Percentiles rank a stretch among this genome's conserved stretches.
Evolutionary conservation across 2,888 invertebrate genomes (phyloP).

Genomic region (Eupithecia insigniata): DNA sequence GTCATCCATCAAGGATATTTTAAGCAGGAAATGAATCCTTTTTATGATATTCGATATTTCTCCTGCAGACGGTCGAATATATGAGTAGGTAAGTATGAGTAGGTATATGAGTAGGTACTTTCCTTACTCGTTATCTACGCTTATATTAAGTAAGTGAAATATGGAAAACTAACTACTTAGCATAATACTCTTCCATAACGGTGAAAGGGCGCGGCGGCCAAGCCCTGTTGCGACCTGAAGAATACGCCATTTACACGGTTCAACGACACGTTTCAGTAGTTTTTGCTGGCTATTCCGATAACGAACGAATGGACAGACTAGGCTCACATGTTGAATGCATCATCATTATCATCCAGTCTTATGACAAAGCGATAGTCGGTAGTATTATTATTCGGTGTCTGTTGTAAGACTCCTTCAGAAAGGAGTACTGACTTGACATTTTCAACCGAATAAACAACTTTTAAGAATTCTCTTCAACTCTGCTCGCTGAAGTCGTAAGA

Average conservation of each 20-base stretch:
- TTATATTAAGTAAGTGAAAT: background rate
- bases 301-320: conserved; percentile 2
- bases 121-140: background rate
- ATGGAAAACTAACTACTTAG: conserved; percentile 22
- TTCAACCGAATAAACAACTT: background rate
- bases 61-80: background rate
- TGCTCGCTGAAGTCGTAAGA: no score
- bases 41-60: background rate
- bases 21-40: background rate
- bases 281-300: conserved; percentile 33
- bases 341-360: background rate
- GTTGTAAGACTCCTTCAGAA: background rate
- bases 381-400: no score
- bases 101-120: background rate
- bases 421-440: background rate
- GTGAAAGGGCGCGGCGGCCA: conserved; percentile 68
- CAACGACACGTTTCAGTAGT: conserved; percentile 47
- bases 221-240: conserved; percentile 52
- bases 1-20: background rate
- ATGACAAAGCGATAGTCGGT: background rate
- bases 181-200: conserved; percentile 67
- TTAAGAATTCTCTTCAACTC: no score
- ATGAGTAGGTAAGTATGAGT: no score
- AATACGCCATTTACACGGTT: conserved; percentile 58
- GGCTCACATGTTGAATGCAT: conserved; percentile 4